phyloP scores from a whole-genome alignment of 1,140 invertebrate species.

The Drosophila seguyi region DNA sequence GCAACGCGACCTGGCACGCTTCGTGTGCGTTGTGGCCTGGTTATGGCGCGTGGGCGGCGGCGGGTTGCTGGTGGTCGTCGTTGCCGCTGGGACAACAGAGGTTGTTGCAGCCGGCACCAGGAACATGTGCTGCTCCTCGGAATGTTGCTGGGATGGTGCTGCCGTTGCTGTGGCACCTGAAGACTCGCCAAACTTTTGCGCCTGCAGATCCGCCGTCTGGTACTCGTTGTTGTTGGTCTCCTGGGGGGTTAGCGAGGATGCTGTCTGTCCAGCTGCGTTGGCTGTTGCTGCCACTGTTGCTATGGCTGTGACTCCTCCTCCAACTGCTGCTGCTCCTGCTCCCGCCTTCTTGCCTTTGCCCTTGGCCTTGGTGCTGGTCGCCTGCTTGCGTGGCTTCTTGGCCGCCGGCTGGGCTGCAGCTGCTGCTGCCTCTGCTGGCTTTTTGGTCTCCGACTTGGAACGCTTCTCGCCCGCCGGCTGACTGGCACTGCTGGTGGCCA shows the following conservation, averaged over 20 bases:
- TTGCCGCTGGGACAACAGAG: neutral
- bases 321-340: neutral
- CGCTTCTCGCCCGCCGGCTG: conserved; percentile 60
- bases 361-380: conserved; percentile 35
- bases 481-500: conserved; percentile 4
- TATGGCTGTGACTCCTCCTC: neutral
- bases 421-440: conserved; percentile 33
- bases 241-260: neutral
- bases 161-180: conserved; percentile 14
- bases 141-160: conserved; percentile 60
- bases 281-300: neutral
- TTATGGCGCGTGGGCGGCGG: conserved; percentile 28
- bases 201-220: conserved; percentile 68
- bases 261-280: neutral
- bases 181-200: conserved; percentile 50
- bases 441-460: conserved; percentile 84
- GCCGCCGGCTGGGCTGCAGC: conserved; percentile 1
- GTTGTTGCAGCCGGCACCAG: conserved; percentile 37
- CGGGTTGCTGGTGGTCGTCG: neutral
- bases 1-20: conserved; percentile 72
- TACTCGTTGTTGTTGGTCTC: conserved; percentile 82
- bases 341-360: conserved; percentile 33
- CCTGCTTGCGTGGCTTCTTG: conserved; percentile 43
- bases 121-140: conserved; percentile 70
- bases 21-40: conserved; percentile 51